Base-by-base conservation (phyloP, 1,140 invertebrate species). In the Drosophila eugracilis region DNA sequence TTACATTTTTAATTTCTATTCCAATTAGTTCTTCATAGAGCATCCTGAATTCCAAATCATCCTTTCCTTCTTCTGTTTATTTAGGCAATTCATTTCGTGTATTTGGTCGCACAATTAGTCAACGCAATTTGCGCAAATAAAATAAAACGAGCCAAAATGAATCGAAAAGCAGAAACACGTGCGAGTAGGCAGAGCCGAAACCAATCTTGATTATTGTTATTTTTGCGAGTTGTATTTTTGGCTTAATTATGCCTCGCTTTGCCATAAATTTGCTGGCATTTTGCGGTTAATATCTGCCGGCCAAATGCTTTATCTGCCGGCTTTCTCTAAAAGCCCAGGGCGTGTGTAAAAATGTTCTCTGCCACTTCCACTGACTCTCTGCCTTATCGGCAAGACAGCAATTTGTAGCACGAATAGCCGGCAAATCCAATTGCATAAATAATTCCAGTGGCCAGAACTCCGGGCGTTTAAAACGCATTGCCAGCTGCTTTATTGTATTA, bases 351-450 rank as follows among this genome's bases (percentile, higher is more conserved):
- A 65, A 59, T 71, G 12, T 53, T 47, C 45, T 53, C 24, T 69
- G 74, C 30, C 30, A n/a, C n/a, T n/a, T n/a, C n/a, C n/a, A n/a
- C n/a, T n/a, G n/a, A n/a, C n/a, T n/a, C n/a, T 32, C 7, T 14
- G 14, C 70, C 65, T 85, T 85, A 85, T 85, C 80, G 80, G 59
- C 54, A 73, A 79, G 65, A 72, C 59, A 60, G 54, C 76, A 84
- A 81, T 81, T 73, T 88, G 53, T 81, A 67, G 54, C 76, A 83
- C 54, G 44, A 24, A 30, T 60, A 63, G 60, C 45, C 22, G 36
- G 63, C 73, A 79, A 86, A 80, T 86, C 59, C 77, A 80, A 86
- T 75, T 67, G 81, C 77, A 86, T 86, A 79, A 80, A 86, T 86
- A 81, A 86, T 86, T 86, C 49, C 66, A 4, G 15, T 45, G 21